phyloP scores from a whole-genome alignment of 2,113 vertebrate species.

The Phalacrocorax aristotelis region DNA sequence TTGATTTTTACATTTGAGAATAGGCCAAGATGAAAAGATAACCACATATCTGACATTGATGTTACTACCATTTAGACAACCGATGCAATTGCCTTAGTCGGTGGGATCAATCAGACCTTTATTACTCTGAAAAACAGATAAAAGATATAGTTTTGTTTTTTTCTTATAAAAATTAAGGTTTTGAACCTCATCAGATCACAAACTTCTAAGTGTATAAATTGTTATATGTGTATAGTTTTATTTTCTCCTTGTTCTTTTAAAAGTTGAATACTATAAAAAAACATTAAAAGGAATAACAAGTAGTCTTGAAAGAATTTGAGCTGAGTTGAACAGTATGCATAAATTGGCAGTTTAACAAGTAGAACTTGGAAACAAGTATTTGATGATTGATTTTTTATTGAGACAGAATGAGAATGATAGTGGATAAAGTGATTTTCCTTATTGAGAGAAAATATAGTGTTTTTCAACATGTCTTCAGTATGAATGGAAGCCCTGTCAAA shows the following conservation, averaged over 20 bases:
- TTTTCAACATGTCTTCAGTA: slow-evolving; percentile 76
- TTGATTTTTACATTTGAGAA: slow-evolving; percentile 95
- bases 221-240: not conserved
- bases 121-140: slow-evolving; percentile 67
- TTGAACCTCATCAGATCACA: not conserved
- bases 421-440: slow-evolving; percentile 75
- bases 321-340: slow-evolving; percentile 65
- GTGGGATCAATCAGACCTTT: slow-evolving; percentile 73
- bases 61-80: slow-evolving; percentile 82
- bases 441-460: slow-evolving; percentile 75
- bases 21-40: slow-evolving; percentile 85
- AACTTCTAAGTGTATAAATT: slow-evolving; percentile 4
- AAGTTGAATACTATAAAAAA: slow-evolving; percentile 27
- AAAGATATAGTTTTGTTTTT: slow-evolving; percentile 41
- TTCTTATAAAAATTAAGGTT: slow-evolving; percentile 39
- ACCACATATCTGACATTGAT: slow-evolving; percentile 87
- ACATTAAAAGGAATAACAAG: slow-evolving; percentile 60
- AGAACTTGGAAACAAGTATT: slow-evolving; percentile 74
- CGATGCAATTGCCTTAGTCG: slow-evolving; percentile 82
- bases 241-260: not conserved
- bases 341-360: slow-evolving; percentile 76
- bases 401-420: slow-evolving; percentile 71
- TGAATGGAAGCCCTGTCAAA: slow-evolving; percentile 77
- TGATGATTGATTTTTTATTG: slow-evolving; percentile 77
- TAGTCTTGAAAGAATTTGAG: slow-evolving; percentile 67